Evolutionary conservation across 2,888 invertebrate species (phyloP).

Genomic region (Eremobia ochroleuca): DNA sequence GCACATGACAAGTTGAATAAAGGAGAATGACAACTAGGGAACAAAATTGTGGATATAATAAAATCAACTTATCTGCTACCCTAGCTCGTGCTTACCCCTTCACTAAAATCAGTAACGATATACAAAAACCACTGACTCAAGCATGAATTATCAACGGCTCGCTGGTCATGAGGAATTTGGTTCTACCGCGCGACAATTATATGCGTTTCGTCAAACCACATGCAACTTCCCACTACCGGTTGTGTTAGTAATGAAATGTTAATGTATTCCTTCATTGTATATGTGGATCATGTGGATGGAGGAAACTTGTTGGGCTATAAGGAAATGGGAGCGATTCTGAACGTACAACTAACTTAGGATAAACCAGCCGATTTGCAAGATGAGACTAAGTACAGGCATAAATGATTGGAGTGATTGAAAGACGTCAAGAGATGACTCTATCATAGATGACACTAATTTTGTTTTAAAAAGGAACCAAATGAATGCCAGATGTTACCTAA

Average conservation of each 20-base stretch:
- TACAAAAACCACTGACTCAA: constrained; percentile 62
- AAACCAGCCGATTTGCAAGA: constrained; percentile 1
- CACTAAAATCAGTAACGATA: constrained; percentile 40
- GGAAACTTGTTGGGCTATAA: constrained; percentile 46
- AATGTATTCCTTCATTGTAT: constrained; percentile 49
- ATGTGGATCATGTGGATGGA: constrained; percentile 35
- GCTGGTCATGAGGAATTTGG: constrained; percentile 79
- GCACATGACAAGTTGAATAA: not conserved
- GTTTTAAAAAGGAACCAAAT: not conserved
- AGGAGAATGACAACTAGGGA: not conserved
- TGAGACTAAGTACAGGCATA: not conserved
- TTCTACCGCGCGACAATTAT: constrained; percentile 81
- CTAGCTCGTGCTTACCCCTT: not conserved
- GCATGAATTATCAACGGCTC: constrained; percentile 81
- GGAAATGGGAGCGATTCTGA: constrained; percentile 38
- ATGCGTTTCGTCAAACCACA: constrained; percentile 79
- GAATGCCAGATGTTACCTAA: not conserved
- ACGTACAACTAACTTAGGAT: not conserved
- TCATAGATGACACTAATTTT: not conserved
- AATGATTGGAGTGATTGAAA: not conserved
- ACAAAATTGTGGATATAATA: not conserved
- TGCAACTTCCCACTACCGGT: constrained; percentile 81
- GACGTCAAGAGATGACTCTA: not conserved
- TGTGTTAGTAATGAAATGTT: constrained; percentile 57
- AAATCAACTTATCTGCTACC: not conserved